Evolutionary conservation across 2,113 vertebrate genomes (phyloP).

Genomic region (Poecile atricapillus): DNA sequence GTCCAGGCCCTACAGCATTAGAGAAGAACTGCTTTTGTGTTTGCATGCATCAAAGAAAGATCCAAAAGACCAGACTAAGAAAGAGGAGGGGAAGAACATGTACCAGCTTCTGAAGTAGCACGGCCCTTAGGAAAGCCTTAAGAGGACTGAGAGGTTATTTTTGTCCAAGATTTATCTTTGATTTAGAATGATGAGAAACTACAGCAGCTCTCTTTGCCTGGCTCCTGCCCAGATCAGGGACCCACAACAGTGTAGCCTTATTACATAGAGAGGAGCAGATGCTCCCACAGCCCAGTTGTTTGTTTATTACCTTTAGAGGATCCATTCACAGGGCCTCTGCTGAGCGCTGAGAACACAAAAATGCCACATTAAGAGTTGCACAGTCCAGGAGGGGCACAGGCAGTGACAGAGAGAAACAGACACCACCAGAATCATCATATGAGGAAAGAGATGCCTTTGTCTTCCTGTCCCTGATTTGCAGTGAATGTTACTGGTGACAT

Average conservation of each 20-base stretch:
- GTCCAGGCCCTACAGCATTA: neutral
- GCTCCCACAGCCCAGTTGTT: neutral
- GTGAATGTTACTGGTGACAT: neutral
- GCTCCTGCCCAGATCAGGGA: neutral
- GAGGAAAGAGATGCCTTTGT: neutral
- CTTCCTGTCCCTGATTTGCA: neutral
- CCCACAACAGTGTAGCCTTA: neutral
- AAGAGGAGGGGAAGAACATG: neutral
- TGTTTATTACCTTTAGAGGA: neutral
- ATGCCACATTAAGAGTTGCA: neutral
- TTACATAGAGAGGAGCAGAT: neutral
- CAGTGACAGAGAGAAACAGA: neutral
- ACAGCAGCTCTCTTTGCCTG: neutral
- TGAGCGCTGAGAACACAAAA: neutral
- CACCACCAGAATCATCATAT: neutral
- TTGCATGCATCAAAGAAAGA: neutral
- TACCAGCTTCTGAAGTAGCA: neutral
- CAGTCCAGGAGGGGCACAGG: neutral
- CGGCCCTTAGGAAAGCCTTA: neutral
- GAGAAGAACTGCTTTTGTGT: neutral
- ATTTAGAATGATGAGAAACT: neutral
- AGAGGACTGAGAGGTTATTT: neutral
- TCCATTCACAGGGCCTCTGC: neutral
- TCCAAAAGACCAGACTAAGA: neutral
- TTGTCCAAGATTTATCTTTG: neutral